Evolutionary conservation across 92 coral and sea anemone species (phyloP).

Genomic region (Parazoanthus swiftii): DNA sequence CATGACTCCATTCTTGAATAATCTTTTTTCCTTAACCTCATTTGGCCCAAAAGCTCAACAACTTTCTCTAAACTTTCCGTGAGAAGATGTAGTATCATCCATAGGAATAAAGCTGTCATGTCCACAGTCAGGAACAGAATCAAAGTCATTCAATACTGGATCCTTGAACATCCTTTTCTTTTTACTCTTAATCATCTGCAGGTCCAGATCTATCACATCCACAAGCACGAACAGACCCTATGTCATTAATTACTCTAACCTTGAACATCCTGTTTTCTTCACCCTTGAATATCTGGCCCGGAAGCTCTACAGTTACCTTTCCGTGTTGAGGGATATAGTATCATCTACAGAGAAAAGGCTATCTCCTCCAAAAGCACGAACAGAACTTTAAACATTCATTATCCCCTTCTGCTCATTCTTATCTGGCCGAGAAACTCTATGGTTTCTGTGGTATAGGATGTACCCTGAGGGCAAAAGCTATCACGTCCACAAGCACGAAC

Average conservation of each 20-base stretch:
- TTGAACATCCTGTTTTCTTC: too few relatives aligned
- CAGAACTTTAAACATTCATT: too few relatives aligned
- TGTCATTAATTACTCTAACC: too few relatives aligned
- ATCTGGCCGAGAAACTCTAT: conserved; percentile 47
- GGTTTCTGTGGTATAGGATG: too few relatives aligned
- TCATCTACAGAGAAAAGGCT: conserved; percentile 67
- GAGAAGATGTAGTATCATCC: conserved; percentile 86
- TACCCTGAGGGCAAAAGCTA: conserved; percentile 47
- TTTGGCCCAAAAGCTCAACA: conserved; percentile 47
- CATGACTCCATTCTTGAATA: conserved; percentile 49
- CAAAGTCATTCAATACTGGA: too few relatives aligned
- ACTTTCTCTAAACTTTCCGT: conserved; percentile 47
- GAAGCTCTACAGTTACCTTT: conserved; percentile 48
- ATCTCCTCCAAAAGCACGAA: conserved; percentile 46
- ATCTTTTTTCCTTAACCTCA: conserved; percentile 47
- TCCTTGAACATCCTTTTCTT: background rate
- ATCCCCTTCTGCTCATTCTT: conserved; percentile 42
- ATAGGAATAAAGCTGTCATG: conserved; percentile 49
- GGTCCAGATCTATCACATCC: conserved; percentile 54
- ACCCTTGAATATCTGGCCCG: conserved; percentile 28
- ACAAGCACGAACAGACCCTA: conserved; percentile 56
- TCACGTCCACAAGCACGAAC: background rate
- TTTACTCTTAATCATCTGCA: conserved; percentile 74
- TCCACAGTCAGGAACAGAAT: conserved; percentile 25
- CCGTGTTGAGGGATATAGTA: conserved; percentile 76